phyloP scores from a whole-genome alignment of 2,113 vertebrate genomes.

The Myotis yumanensis region DNA sequence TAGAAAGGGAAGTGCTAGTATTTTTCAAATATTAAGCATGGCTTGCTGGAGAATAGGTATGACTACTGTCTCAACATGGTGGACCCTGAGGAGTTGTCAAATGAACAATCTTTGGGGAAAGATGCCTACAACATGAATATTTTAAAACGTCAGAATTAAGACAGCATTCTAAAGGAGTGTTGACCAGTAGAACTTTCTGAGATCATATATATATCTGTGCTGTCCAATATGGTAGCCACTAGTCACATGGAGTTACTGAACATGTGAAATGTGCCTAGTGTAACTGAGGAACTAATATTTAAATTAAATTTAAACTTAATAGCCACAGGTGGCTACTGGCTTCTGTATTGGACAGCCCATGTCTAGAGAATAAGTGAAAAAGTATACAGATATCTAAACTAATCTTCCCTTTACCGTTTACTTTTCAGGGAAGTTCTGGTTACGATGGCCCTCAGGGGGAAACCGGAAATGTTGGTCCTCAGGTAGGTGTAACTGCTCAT shows the following conservation, averaged over 20 bases:
- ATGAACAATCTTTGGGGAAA: not conserved
- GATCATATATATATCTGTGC: not conserved
- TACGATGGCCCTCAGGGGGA: constrained; percentile 64
- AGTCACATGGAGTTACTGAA: not conserved
- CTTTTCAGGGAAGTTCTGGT: constrained; percentile 78
- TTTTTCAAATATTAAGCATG: not conserved
- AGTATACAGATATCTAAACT: not conserved
- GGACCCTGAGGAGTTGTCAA: not conserved
- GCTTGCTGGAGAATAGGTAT: not conserved
- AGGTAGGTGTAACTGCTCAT: constrained; percentile 65
- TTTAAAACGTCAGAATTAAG: not conserved
- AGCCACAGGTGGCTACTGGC: not conserved
- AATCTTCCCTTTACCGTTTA: constrained; percentile 3
- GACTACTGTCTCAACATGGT: not conserved
- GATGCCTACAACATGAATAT: not conserved
- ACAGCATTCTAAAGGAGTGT: not conserved
- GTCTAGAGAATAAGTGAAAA: not conserved
- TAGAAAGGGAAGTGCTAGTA: not conserved
- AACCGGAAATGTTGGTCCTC: constrained; percentile 65
- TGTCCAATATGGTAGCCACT: not conserved
- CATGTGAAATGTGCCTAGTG: not conserved
- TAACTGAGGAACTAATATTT: not conserved
- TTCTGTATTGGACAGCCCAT: not conserved
- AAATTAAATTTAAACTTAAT: not conserved
- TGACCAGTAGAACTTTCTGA: not conserved